Conservation (phyloP, 1,140 invertebrate genomes). For the Drosophila teissieri region DNA sequence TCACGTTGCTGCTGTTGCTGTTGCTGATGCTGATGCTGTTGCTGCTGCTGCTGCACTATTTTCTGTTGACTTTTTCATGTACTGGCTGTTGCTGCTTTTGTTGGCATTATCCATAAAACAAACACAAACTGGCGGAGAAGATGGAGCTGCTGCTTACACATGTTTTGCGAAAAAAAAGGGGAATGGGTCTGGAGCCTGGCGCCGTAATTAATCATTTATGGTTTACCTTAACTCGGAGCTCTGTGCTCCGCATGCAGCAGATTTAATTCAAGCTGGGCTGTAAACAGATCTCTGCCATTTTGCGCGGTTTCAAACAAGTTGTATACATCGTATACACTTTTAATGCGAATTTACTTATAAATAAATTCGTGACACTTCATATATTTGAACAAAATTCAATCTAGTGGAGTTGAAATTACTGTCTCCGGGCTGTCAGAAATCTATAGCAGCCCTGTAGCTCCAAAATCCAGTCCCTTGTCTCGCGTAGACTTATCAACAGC, state of each 20-base stretch:
- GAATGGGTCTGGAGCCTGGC: slow-evolving; percentile 18
- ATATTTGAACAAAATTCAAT: not conserved
- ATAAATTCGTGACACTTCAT: no score
- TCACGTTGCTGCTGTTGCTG: slow-evolving; percentile 24
- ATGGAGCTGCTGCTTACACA: slow-evolving; percentile 69
- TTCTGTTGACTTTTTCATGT: slow-evolving; percentile 79
- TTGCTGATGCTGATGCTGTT: slow-evolving; percentile 37
- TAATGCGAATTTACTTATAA: not conserved
- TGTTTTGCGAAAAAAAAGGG: slow-evolving; percentile 35
- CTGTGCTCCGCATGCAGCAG: slow-evolving; percentile 2
- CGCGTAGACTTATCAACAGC: slow-evolving; percentile 61
- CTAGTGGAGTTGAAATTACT: slow-evolving; percentile 14
- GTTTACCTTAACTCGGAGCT: slow-evolving; percentile 56
- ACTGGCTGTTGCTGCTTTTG: slow-evolving; percentile 54
- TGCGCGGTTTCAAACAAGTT: not conserved
- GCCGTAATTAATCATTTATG: slow-evolving; percentile 62
- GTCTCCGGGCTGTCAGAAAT: slow-evolving; percentile 23
- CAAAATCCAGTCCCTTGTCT: slow-evolving; percentile 44
- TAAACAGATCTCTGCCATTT: not conserved
- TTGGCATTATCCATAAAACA: slow-evolving; percentile 64
- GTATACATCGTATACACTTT: not conserved
- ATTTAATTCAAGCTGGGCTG: not conserved
- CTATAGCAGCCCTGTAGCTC: no score
- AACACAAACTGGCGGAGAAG: slow-evolving; percentile 60
- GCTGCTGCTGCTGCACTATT: slow-evolving; percentile 61